phyloP scores from a whole-genome alignment of 2,888 invertebrate species.

The Ganaspis brasiliensis region DNA sequence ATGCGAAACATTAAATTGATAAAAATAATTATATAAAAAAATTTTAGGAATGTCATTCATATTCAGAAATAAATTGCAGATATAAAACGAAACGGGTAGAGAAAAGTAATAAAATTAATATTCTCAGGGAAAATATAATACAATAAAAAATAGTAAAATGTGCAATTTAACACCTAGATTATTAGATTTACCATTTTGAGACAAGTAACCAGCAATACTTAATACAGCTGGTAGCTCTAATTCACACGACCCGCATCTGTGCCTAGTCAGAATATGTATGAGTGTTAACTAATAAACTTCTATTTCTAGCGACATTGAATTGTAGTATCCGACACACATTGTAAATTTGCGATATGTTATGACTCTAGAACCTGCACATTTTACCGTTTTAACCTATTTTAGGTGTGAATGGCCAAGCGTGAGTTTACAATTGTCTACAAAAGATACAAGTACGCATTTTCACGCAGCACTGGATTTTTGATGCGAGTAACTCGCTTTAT shows the following conservation, averaged over 20 bases:
- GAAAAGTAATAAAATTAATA: not conserved
- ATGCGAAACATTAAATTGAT: too few relatives aligned
- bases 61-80: too few relatives aligned
- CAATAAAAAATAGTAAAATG: not conserved
- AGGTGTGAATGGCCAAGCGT: conserved; percentile 24
- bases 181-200: conserved; percentile 1
- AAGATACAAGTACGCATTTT: conserved; percentile 63
- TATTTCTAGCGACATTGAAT: conserved; percentile 37
- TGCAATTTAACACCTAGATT: not conserved
- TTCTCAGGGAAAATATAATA: too few relatives aligned
- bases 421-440: conserved; percentile 16
- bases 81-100: too few relatives aligned
- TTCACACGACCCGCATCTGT: conserved; percentile 39
- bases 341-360: conserved; percentile 36
- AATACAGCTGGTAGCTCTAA: conserved; percentile 24
- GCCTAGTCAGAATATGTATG: conserved; percentile 8
- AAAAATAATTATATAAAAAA: too few relatives aligned
- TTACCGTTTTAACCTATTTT: conserved; percentile 41
- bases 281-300: conserved; percentile 37
- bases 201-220: not conserved
- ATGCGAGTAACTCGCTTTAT: conserved; percentile 75
- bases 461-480: conserved; percentile 68
- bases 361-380: conserved; percentile 15
- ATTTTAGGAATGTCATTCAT: too few relatives aligned
- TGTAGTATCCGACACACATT: conserved; percentile 19